Percentiles rank a stretch among this genome's conserved stretches.
These are phyloP conservation scores for Drosophila formosana DNA, from an alignment of 2,888 invertebrate genomes.

Conservation along the genomic window DNA sequence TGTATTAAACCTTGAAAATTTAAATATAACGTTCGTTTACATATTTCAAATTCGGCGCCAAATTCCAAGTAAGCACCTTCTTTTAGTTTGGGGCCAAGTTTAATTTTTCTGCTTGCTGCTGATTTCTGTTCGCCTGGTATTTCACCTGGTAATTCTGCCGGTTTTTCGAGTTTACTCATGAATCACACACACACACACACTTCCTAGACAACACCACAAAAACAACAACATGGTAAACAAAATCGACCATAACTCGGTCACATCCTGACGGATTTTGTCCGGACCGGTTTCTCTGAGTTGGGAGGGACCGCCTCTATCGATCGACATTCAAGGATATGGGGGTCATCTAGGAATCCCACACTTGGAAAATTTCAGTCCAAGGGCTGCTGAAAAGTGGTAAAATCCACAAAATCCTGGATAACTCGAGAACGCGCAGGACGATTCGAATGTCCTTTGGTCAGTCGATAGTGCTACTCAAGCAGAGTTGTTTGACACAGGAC, in stretches of 20 bases:
- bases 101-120: not conserved
- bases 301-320: not conserved
- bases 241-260: not conserved
- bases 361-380: not conserved
- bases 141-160: not conserved
- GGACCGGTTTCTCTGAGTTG: not conserved
- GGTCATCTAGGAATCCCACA: not conserved
- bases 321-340: not conserved
- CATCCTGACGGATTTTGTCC: not conserved
- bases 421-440: not conserved
- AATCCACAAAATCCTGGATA: not conserved
- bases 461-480: not conserved
- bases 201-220: not conserved
- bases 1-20: not conserved
- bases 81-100: not conserved
- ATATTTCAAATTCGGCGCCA: not conserved
- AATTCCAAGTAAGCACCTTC: not conserved
- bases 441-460: not conserved
- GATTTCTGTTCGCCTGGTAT: conserved; percentile 4
- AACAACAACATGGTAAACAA: not conserved
- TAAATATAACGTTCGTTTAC: not conserved
- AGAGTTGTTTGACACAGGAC: not conserved
- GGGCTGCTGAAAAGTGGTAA: not conserved
- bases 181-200: not conserved
- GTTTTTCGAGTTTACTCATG: not conserved